Evolutionary conservation across 2,797 vertebrate species (phyloP).

Genomic region (Prionace glauca): DNA sequence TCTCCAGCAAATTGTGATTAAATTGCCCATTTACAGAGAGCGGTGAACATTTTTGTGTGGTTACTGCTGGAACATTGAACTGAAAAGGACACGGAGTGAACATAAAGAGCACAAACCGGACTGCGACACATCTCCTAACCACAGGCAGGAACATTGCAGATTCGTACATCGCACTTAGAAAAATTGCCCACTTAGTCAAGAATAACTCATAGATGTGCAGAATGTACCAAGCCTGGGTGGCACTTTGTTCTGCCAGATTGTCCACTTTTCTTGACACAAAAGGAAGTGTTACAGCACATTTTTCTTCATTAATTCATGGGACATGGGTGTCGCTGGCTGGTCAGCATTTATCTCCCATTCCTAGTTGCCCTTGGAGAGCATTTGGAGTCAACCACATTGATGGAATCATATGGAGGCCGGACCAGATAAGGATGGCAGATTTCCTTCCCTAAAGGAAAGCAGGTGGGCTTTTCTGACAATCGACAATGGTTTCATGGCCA

Average conservation of each 20-base stretch:
- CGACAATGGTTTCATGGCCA: no score
- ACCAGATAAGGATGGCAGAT: no score
- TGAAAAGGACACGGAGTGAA: not conserved
- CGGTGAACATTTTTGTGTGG: not conserved
- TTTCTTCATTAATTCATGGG: no score
- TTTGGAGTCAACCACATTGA: no score
- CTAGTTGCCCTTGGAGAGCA: no score
- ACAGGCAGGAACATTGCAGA: not conserved
- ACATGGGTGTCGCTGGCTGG: no score
- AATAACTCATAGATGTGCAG: not conserved
- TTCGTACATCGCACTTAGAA: not conserved
- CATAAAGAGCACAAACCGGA: not conserved
- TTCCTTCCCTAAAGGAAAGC: no score
- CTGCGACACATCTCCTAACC: no score
- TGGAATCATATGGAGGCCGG: no score
- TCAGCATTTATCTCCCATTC: no score
- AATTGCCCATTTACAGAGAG: not conserved
- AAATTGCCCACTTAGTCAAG: not conserved
- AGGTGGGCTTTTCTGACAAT: no score
- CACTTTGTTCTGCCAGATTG: not conserved
- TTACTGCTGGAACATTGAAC: not conserved
- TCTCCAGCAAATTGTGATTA: conserved; percentile 12
- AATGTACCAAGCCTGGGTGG: not conserved
- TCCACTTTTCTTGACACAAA: not conserved
- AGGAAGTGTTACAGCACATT: not conserved